phyloP scores from a whole-genome alignment of 2,113 vertebrate species.

The Paraplagusia blochii region DNA sequence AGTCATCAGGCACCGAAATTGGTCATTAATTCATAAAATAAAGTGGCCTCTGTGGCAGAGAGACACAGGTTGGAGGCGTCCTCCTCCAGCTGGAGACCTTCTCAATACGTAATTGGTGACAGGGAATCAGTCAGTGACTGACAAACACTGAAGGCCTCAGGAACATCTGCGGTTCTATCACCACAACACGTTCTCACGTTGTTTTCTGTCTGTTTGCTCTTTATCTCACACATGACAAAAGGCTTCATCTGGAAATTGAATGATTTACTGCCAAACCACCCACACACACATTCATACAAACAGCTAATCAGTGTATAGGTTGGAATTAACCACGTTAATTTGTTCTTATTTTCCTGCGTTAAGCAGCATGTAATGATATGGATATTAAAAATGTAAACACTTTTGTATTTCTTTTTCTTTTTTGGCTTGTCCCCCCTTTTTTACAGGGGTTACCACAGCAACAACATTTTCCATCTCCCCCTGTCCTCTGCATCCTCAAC shows the following conservation, averaged over 20 bases:
- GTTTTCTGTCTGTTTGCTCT: conserved; percentile 25
- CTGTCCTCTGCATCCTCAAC: too few relatives aligned
- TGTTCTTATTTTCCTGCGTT: too few relatives aligned
- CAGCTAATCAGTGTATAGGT: too few relatives aligned
- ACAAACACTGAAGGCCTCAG: conserved; percentile 2
- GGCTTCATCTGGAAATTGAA: conserved; percentile 26
- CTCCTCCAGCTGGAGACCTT: conserved; percentile 22
- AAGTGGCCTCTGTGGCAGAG: neutral
- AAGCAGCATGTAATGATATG: too few relatives aligned
- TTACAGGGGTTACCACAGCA: too few relatives aligned
- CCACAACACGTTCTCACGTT: neutral
- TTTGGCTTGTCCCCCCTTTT: too few relatives aligned
- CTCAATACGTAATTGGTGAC: conserved; percentile 39
- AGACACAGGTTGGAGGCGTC: neutral
- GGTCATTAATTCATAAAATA: conserved; percentile 15
- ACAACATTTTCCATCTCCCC: too few relatives aligned
- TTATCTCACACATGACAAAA: conserved; percentile 24
- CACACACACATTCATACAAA: conserved; percentile 8
- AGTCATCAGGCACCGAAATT: conserved; percentile 5
- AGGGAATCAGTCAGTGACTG: conserved; percentile 22
- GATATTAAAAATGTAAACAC: too few relatives aligned
- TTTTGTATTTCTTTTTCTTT: too few relatives aligned
- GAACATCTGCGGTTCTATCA: neutral
- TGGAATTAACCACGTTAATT: too few relatives aligned
- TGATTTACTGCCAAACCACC: conserved; percentile 16